A percentile compares a stretch with the other conserved stretches of the same genome.
Evolutionary conservation across 2,797 vertebrate species (phyloP).

Genomic region (Parauchenoglanis punctatus): DNA sequence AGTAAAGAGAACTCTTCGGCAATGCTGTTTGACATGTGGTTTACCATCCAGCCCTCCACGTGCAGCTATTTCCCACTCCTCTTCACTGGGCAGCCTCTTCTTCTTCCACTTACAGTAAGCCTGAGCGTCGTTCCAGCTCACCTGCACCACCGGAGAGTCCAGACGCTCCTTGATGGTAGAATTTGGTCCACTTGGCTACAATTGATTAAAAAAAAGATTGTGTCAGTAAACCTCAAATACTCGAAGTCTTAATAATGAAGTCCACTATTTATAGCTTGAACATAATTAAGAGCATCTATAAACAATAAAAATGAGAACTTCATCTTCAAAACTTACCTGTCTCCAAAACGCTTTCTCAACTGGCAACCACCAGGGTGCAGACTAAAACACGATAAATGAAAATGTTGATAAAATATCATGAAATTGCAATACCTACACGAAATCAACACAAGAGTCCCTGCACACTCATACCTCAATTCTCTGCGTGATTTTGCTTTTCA

Average conservation of each 20-base stretch:
- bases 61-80: conserved; percentile 96
- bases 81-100: conserved; percentile 85
- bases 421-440: not conserved
- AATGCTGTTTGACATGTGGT: conserved; percentile 18
- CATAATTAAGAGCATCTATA: not conserved
- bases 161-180: conserved; percentile 85
- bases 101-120: conserved; percentile 87
- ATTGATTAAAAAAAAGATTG: not conserved
- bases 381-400: conserved; percentile 66
- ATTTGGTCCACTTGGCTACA: conserved; percentile 76
- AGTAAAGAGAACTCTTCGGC: not conserved
- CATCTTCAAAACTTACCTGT: conserved; percentile 77
- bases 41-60: conserved; percentile 87
- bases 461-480: conserved; percentile 81
- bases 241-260: not conserved
- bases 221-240: not conserved
- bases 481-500: conserved; percentile 86
- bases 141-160: conserved; percentile 89
- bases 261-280: not conserved
- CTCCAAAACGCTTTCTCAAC: conserved; percentile 90
- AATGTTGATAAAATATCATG: not conserved
- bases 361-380: conserved; percentile 95
- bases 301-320: not conserved
- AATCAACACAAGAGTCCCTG: not conserved
- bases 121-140: conserved; percentile 93